Conservation (phyloP, 1,140 invertebrate species). For the Phortica variegata region DNA sequence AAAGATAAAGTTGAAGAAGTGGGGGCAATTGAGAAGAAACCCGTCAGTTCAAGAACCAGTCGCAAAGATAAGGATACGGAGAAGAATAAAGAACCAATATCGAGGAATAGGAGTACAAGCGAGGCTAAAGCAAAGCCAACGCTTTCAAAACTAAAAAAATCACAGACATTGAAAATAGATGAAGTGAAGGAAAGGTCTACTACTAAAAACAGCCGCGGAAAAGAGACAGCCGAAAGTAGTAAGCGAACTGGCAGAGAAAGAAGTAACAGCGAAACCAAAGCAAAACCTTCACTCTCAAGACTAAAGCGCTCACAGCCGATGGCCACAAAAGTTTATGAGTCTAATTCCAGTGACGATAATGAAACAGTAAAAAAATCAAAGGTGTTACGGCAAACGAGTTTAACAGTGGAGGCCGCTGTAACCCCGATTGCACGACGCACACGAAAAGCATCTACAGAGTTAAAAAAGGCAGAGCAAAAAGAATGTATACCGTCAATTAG, state of each 20-base stretch:
- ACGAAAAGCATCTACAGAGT: conserved; percentile 15
- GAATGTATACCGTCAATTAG: conserved; percentile 1
- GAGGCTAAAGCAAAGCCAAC: too few relatives aligned
- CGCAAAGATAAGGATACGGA: background rate
- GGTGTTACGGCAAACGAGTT: background rate
- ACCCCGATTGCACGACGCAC: conserved; percentile 37
- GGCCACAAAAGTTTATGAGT: background rate
- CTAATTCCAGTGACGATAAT: background rate
- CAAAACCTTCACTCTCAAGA: conserved; percentile 16
- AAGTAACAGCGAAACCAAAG: conserved; percentile 3
- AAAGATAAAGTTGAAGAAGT: too few relatives aligned
- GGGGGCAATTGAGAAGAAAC: conserved; percentile 12
- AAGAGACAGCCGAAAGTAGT: too few relatives aligned
- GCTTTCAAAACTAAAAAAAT: too few relatives aligned
- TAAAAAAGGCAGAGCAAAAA: background rate
- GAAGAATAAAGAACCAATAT: too few relatives aligned
- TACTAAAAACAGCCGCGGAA: conserved; percentile 20
- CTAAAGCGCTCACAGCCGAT: conserved; percentile 19
- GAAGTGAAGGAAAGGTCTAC: conserved; percentile 9
- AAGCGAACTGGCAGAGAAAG: background rate
- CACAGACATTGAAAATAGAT: conserved; percentile 9
- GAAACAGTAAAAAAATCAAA: conserved; percentile 15
- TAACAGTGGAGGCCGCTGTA: background rate
- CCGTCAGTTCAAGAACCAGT: conserved; percentile 19
- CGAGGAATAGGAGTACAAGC: background rate